phyloP scores from a whole-genome alignment of 2,888 invertebrate species.

The Erebia palarica region DNA sequence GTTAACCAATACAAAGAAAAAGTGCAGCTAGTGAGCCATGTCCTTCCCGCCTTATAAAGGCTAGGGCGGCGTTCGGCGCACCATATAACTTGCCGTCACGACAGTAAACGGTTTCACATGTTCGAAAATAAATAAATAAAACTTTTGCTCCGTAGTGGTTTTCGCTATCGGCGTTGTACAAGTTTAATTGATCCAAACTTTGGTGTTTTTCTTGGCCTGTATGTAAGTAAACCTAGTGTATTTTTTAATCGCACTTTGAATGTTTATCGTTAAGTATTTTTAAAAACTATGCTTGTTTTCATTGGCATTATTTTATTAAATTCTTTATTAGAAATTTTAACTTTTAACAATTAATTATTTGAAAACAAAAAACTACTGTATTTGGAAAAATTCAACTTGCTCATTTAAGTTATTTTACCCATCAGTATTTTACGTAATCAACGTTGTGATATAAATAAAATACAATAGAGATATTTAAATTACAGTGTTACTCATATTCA shows the following conservation, averaged over 20 bases:
- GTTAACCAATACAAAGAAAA: slow-evolving; percentile 18
- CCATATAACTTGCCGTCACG: slow-evolving; percentile 46
- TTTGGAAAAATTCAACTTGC: neutral
- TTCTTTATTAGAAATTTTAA: neutral
- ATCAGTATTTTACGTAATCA: neutral
- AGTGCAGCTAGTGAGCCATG: slow-evolving; percentile 27
- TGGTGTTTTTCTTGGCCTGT: slow-evolving; percentile 19
- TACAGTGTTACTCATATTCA: too few species aligned
- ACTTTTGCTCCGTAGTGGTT: slow-evolving; percentile 1
- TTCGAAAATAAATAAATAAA: slow-evolving; percentile 13
- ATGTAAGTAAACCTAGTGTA: slow-evolving; percentile 3
- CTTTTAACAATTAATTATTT: neutral
- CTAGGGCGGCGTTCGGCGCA: slow-evolving; percentile 54
- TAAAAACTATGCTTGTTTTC: neutral
- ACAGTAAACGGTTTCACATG: slow-evolving; percentile 13
- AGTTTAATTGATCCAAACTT: slow-evolving; percentile 5
- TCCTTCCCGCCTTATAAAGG: slow-evolving; percentile 60
- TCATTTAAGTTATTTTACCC: neutral
- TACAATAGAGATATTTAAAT: neutral
- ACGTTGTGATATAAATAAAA: neutral
- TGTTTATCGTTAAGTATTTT: neutral
- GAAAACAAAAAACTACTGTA: neutral
- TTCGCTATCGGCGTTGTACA: neutral
- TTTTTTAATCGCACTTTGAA: neutral
- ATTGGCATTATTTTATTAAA: neutral